phyloP scores from a whole-genome alignment of 2,113 vertebrate species.

The Gymnorhina tibicen region DNA sequence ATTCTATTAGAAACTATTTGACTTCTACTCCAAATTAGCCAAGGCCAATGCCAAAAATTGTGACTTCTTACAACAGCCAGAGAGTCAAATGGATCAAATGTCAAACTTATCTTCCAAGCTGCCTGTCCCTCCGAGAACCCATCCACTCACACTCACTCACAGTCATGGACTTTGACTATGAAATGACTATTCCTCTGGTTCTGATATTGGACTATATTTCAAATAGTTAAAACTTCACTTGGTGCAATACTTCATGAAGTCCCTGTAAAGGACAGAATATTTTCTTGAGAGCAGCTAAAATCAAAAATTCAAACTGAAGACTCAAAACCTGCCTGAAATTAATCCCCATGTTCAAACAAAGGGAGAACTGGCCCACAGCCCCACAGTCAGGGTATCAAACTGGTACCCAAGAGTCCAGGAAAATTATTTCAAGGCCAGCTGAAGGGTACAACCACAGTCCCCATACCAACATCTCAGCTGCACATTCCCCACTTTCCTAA shows the following conservation, averaged over 20 bases:
- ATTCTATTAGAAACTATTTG: background rate
- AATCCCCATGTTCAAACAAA: background rate
- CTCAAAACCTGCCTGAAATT: background rate
- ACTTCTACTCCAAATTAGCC: background rate
- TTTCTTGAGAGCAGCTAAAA: background rate
- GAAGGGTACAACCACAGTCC: background rate
- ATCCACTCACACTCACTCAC: background rate
- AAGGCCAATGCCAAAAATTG: background rate
- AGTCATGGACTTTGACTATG: background rate
- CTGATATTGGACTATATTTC: background rate
- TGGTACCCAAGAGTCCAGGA: background rate
- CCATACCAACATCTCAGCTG: background rate
- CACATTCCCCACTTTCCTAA: background rate
- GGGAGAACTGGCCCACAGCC: background rate
- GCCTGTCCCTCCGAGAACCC: background rate
- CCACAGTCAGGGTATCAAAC: background rate
- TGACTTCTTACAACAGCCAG: background rate
- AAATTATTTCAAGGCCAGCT: background rate
- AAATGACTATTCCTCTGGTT: background rate
- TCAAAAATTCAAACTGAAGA: background rate
- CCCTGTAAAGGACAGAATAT: background rate
- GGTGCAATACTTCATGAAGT: background rate
- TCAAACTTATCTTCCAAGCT: background rate
- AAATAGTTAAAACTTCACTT: background rate
- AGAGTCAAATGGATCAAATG: background rate